Conservation (phyloP, 2,797 vertebrate species). For the Melanotaenia maccullochi region DNA sequence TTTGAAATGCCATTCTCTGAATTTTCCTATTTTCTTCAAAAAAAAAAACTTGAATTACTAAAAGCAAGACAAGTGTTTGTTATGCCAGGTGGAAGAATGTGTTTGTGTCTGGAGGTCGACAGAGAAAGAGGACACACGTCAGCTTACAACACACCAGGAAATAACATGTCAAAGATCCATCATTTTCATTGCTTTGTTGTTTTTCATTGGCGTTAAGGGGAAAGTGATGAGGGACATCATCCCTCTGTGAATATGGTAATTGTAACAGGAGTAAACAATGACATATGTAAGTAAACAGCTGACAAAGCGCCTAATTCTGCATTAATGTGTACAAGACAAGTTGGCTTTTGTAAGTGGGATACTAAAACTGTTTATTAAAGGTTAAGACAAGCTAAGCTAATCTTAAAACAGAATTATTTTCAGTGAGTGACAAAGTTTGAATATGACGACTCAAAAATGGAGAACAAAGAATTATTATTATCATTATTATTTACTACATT, state of each 20-base stretch:
- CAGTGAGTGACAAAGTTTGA: background rate
- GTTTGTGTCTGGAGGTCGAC: conserved; percentile 43
- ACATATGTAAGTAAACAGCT: background rate
- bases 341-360: conserved; percentile 3
- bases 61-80: conserved; percentile 35
- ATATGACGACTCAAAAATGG: background rate
- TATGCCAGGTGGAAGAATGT: conserved; percentile 43
- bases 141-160: conserved; percentile 45
- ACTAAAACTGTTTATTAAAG: conserved; percentile 16
- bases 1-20: conserved; percentile 1
- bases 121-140: conserved; percentile 25
- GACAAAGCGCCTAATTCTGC: conserved; percentile 4
- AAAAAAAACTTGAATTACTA: conserved; percentile 35
- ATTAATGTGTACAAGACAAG: background rate
- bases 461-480: conserved; percentile 23
- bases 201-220: conserved; percentile 17
- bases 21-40: conserved; percentile 24
- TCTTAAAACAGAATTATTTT: background rate
- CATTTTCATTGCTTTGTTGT: conserved; percentile 12
- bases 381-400: background rate
- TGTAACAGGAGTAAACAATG: conserved; percentile 25
- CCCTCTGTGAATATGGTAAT: conserved; percentile 8
- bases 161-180: conserved; percentile 34
- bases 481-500: conserved; percentile 10
- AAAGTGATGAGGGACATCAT: conserved; percentile 1